phyloP scores from a whole-genome alignment of 2,888 invertebrate genomes.

The Folsomia manolachei region DNA sequence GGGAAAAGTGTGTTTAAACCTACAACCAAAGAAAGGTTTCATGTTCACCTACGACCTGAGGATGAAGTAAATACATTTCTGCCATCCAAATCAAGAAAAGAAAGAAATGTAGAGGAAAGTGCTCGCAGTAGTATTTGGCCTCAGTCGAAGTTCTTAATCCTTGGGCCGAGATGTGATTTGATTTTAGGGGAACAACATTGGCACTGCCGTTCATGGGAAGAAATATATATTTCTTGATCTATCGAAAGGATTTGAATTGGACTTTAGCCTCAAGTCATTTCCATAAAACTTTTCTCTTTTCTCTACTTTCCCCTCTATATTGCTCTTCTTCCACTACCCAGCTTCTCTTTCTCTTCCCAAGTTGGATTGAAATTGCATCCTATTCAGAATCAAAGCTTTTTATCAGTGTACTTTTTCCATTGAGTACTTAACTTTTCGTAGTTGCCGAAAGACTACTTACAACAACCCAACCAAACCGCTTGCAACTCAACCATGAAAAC shows the following conservation, averaged over 20 bases:
- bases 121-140: too few species aligned
- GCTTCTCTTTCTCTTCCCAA: neutral
- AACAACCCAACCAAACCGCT: neutral
- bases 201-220: neutral
- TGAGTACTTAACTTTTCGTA: neutral
- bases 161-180: slow-evolving; percentile 11
- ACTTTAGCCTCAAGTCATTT: slow-evolving; percentile 20
- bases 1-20: too few species aligned
- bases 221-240: slow-evolving; percentile 21
- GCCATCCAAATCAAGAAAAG: too few species aligned
- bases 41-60: too few species aligned
- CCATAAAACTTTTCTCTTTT: slow-evolving; percentile 17
- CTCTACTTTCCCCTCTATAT: neutral
- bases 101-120: too few species aligned
- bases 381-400: neutral
- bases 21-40: too few species aligned
- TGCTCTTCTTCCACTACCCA: neutral
- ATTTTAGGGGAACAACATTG: slow-evolving; percentile 15
- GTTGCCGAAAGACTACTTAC: too few species aligned
- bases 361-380: neutral
- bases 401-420: neutral
- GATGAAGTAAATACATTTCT: too few species aligned
- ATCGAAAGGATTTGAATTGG: slow-evolving; percentile 20
- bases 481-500: neutral
- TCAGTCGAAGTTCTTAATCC: slow-evolving; percentile 10